Evolutionary conservation across 2,797 vertebrate species (phyloP), one percentile per base, ranked within the genome.

Genomic region (Alauda arvensis): DNA sequence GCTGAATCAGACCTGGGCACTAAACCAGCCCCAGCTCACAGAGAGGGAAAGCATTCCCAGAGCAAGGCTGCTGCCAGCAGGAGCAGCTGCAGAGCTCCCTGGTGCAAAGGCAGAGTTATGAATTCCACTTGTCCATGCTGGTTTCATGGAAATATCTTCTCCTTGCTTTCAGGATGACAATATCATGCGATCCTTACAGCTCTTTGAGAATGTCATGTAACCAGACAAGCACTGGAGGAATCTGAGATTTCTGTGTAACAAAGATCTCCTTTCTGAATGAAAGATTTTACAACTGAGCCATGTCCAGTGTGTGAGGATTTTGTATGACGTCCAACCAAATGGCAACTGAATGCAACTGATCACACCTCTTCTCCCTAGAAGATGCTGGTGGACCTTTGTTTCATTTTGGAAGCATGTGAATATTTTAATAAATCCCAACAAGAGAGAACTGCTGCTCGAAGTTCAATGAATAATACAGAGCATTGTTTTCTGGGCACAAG

Each of bases 161-260:
- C 37, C 4, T 75, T 92, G 53, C 53, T 89, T 95, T 77, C 85
- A 99, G 99, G 99, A 99, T 14, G 99, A 99, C 96, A 99, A 98
- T 84, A 99, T 99, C 98, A 99, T 99, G 98, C 97, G 97, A 89
- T 99, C 99, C 94, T 98, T 99, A 96, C 99, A 99, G 96, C 98
- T 99, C 66, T 99, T 99, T 95, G 99, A 99, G 97, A 99, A 99
- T 1, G 98, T 99, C 86, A 99, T 99, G 97, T 99, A 98, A 93
- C 69, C 10, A 2, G 52, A 68, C 0, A 62, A 74, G 75, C 18
- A 14, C 67, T 46, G 76, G 48, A 69, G 91, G 84, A 94, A 85
- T 89, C 90, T 76, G 89, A 96, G 93, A 96, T 92, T 62, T 91
- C 87, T 88, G 80, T 83, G 66, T 81, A 72, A 94, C 76, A 82